A percentile compares a stretch with the other conserved stretches of the same genome.
Evolutionary conservation across 2,113 vertebrate species (phyloP).

Genomic region (Eptesicus fuscus): DNA sequence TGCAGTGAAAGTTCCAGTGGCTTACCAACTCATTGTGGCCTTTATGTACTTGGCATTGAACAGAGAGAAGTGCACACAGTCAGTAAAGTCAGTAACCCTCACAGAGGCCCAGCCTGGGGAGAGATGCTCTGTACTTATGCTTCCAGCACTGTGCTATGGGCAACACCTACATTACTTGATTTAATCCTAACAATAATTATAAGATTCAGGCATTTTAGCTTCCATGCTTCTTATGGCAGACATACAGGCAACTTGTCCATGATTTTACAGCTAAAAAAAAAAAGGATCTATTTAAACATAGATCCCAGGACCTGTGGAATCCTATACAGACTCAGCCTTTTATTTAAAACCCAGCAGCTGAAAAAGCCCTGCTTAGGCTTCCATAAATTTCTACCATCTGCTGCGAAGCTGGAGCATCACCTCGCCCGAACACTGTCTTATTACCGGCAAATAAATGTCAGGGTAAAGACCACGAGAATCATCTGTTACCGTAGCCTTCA

Average conservation of each 20-base stretch:
- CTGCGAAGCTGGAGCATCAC: slow-evolving; percentile 28
- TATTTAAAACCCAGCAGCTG: background rate
- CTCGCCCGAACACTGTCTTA: background rate
- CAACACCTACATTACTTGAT: background rate
- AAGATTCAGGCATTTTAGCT: background rate
- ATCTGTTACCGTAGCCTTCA: slow-evolving; percentile 45
- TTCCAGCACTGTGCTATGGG: background rate
- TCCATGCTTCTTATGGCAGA: background rate
- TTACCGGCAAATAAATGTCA: slow-evolving; percentile 58
- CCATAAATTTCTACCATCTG: slow-evolving; percentile 60
- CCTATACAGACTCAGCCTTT: background rate
- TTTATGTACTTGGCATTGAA: slow-evolving; percentile 39
- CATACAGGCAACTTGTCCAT: background rate
- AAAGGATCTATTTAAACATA: background rate
- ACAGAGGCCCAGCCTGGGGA: background rate
- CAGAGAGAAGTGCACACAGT: background rate
- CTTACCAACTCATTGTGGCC: background rate
- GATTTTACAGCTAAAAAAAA: background rate
- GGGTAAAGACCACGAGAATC: slow-evolving; percentile 52
- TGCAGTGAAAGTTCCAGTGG: background rate
- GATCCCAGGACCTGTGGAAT: background rate
- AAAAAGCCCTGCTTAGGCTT: slow-evolving; percentile 12
- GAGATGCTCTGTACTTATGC: background rate
- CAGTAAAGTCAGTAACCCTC: background rate
- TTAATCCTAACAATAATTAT: background rate